These are phyloP conservation scores for Aphidoletes aphidimyza DNA, from an alignment of 2,888 invertebrate species.

Conservation along the genomic window DNA sequence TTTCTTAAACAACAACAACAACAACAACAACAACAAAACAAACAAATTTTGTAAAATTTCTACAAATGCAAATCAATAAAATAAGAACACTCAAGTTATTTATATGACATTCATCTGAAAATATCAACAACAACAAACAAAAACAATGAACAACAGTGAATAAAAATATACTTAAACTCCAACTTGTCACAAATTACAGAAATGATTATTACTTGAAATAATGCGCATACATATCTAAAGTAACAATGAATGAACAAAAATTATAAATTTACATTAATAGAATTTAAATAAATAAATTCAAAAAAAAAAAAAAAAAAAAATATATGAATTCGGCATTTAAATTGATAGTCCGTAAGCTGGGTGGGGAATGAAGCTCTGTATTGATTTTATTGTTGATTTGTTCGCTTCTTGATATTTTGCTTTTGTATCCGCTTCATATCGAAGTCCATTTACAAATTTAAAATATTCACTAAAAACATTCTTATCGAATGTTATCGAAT, in stretches of 20 bases:
- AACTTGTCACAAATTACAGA: slow-evolving; percentile 7
- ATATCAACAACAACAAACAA: neutral
- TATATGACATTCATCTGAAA: slow-evolving; percentile 40
- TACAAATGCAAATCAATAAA: slow-evolving; percentile 40
- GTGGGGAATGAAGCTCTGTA: no score
- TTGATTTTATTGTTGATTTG: no score
- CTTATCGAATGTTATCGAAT: no score
- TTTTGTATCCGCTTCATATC: no score
- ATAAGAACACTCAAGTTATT: slow-evolving; percentile 6
- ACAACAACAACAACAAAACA: neutral
- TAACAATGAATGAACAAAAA: slow-evolving; percentile 30
- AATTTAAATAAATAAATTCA: no score
- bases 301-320: neutral
- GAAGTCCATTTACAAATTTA: no score
- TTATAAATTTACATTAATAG: slow-evolving; percentile 31
- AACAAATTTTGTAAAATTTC: slow-evolving; percentile 42
- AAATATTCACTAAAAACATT: no score
- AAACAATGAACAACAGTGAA: neutral
- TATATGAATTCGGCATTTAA: neutral
- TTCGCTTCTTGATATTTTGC: no score
- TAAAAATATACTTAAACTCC: neutral
- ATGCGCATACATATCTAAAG: slow-evolving; percentile 25
- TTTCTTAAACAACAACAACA: neutral
- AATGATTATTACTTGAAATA: slow-evolving; percentile 4
- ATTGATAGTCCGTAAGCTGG: no score